These are phyloP conservation scores for Meganola albula DNA, from an alignment of 2,888 invertebrate species.

Conservation along the genomic window DNA sequence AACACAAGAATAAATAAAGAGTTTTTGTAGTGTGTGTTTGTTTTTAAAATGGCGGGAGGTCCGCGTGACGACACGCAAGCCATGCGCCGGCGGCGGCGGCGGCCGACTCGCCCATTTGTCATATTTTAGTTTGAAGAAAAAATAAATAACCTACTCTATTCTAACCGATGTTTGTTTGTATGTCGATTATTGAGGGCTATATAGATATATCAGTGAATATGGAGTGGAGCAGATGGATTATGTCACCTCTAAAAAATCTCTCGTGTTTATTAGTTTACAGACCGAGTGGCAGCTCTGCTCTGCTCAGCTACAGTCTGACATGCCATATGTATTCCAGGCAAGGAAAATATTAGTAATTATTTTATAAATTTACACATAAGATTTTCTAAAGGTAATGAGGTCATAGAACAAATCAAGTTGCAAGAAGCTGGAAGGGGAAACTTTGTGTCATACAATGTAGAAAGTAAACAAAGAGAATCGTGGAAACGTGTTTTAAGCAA, in stretches of 20 bases:
- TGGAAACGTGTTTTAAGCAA: slow-evolving; percentile 14
- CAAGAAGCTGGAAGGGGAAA: no score
- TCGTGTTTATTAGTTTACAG: slow-evolving; percentile 35
- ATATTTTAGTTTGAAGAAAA: slow-evolving; percentile 72
- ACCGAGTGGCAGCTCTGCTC: no score
- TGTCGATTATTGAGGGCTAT: slow-evolving; percentile 66
- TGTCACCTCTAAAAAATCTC: slow-evolving; percentile 43
- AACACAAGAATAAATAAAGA: slow-evolving; percentile 74
- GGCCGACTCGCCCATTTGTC: slow-evolving; percentile 70
- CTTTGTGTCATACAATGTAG: no score
- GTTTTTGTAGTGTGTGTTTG: slow-evolving; percentile 75
- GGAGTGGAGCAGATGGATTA: slow-evolving; percentile 54
- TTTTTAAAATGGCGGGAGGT: slow-evolving; percentile 79
- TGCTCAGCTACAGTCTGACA: no score
- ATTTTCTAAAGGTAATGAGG: no score
- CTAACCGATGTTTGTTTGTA: slow-evolving; percentile 69
- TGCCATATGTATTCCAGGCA: no score
- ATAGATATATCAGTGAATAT: slow-evolving; percentile 63
- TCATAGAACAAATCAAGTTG: no score
- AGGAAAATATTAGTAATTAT: no score
- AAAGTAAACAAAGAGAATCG: slow-evolving; percentile 2
- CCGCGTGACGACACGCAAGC: slow-evolving; percentile 76
- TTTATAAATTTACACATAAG: no score
- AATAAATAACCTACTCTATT: slow-evolving; percentile 71
- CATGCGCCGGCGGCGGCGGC: slow-evolving; percentile 38